These are phyloP conservation scores for Trypoxylus dichotomus DNA, from an alignment of 1,140 invertebrate species.

Conservation along the genomic window DNA sequence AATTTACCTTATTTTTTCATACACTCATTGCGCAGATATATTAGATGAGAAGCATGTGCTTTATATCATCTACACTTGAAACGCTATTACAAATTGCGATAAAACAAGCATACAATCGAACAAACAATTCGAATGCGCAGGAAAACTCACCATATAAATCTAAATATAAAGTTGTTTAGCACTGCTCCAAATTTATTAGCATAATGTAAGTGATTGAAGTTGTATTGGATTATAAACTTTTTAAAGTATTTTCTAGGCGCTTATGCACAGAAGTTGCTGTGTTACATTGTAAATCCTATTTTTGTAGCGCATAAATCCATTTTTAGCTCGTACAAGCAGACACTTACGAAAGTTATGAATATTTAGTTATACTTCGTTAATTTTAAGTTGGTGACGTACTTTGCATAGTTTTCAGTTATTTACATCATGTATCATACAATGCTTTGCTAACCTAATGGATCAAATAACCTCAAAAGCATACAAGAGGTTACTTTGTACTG, in stretches of 20 bases:
- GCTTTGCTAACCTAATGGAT: too few species aligned
- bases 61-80: neutral
- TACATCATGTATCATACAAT: too few species aligned
- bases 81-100: neutral
- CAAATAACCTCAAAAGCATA: too few species aligned
- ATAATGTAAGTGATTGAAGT: slow-evolving; percentile 18
- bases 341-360: neutral
- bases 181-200: slow-evolving; percentile 1
- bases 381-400: neutral
- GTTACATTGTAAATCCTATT: neutral
- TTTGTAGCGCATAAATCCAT: neutral
- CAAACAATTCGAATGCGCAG: neutral
- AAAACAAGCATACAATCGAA: slow-evolving; percentile 1
- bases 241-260: neutral
- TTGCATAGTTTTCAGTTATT: too few species aligned
- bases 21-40: neutral
- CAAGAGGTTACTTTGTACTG: too few species aligned
- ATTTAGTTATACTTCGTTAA: neutral
- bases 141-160: neutral
- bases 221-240: slow-evolving; percentile 9
- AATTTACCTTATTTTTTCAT: neutral
- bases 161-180: slow-evolving; percentile 22
- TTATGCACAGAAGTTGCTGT: neutral
- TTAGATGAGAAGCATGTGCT: neutral
- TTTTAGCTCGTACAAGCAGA: neutral